phyloP scores from a whole-genome alignment of 2,888 invertebrate species.

The Cyclophora punctaria region DNA sequence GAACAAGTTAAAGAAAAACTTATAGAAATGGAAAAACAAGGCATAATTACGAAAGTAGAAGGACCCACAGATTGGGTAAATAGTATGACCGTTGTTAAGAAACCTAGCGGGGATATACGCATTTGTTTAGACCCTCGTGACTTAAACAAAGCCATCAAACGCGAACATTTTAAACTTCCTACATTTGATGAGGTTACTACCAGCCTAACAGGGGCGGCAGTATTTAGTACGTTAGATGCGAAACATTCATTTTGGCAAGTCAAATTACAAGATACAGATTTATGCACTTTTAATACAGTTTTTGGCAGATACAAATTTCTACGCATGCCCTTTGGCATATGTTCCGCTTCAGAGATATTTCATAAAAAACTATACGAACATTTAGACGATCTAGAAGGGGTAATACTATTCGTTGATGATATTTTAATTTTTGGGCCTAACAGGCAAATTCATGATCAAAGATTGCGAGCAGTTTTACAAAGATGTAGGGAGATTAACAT shows the following conservation, averaged over 20 bases:
- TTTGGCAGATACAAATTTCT: conserved; percentile 20
- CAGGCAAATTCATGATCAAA: conserved; percentile 5
- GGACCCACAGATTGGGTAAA: background rate
- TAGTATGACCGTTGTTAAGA: conserved; percentile 21
- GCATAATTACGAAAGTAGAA: conserved; percentile 9
- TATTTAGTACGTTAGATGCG: conserved; percentile 19
- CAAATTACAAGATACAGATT: conserved; percentile 12
- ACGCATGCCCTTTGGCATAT: conserved; percentile 12
- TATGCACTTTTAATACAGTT: conserved; percentile 20
- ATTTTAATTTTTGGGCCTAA: conserved; percentile 7
- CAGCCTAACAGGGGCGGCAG: conserved; percentile 10
- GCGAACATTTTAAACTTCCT: conserved; percentile 18
- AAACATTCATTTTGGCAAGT: conserved; percentile 16
- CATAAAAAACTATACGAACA: conserved; percentile 15
- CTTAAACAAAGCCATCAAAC: conserved; percentile 17
- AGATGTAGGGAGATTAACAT: conserved; percentile 13
- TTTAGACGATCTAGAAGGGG: conserved; percentile 17
- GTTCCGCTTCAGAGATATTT: conserved; percentile 14
- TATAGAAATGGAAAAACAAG: conserved; percentile 14
- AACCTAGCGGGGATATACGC: conserved; percentile 20
- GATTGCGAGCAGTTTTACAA: conserved; percentile 8
- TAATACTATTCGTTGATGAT: conserved; percentile 16
- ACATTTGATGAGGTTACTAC: conserved; percentile 14
- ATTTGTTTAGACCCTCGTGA: conserved; percentile 24
- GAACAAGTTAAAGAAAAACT: conserved; percentile 17